A percentile compares a stretch with the other conserved stretches of the same genome.
phyloP scores from a whole-genome alignment of 2,113 vertebrate species.

The Recurvirostra avosetta region DNA sequence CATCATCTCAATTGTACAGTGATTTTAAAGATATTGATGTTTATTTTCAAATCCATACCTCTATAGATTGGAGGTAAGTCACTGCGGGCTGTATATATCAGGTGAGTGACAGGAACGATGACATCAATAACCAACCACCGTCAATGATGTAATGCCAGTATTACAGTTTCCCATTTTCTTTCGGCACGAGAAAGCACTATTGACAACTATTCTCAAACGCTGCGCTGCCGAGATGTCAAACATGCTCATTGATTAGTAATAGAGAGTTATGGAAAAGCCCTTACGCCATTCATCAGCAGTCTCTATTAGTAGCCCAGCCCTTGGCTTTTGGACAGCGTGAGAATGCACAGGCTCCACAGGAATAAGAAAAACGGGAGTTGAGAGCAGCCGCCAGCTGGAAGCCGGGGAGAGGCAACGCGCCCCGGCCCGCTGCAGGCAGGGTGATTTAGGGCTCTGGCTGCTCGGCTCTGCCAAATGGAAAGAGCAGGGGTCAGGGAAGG shows the following conservation, averaged over 20 bases:
- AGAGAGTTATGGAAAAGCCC: conserved; percentile 5
- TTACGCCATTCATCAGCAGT: neutral
- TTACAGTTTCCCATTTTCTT: neutral
- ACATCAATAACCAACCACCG: neutral
- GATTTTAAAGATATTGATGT: neutral
- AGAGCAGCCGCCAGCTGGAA: neutral
- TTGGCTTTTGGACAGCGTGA: neutral
- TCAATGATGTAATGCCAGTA: neutral
- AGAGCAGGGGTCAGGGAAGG: neutral
- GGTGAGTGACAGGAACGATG: neutral
- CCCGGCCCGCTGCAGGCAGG: neutral
- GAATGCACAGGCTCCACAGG: neutral
- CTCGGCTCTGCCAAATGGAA: neutral
- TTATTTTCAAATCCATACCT: conserved; percentile 5
- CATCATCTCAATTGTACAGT: neutral
- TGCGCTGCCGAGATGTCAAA: neutral
- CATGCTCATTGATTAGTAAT: neutral
- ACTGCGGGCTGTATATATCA: neutral
- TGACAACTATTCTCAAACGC: neutral
- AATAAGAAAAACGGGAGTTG: neutral
- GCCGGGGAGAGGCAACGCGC: neutral
- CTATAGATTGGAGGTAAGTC: neutral
- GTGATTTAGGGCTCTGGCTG: neutral
- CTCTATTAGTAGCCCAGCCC: neutral
- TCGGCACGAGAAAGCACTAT: neutral